These are phyloP conservation scores for Halesus radiatus DNA, from an alignment of 1,140 invertebrate species.

Conservation along the genomic window DNA sequence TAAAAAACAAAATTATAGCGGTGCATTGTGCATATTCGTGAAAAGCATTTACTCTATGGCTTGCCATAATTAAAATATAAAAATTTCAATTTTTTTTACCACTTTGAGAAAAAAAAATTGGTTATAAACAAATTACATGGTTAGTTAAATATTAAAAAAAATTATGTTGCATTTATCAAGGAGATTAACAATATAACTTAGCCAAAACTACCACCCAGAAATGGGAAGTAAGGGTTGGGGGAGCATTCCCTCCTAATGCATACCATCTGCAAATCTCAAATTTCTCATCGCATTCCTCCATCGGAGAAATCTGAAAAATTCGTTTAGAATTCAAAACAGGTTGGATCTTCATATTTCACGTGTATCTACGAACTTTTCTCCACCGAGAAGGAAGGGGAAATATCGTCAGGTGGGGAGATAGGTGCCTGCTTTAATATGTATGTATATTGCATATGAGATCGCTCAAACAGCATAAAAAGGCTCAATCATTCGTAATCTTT, in stretches of 20 bases:
- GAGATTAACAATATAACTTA: background rate
- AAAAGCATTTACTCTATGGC: too few species aligned
- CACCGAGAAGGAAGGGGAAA: background rate
- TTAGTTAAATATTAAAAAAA: too few species aligned
- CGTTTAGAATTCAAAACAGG: constrained; percentile 57
- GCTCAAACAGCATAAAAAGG: too few species aligned
- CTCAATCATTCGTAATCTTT: too few species aligned
- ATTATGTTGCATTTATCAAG: too few species aligned
- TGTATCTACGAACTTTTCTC: constrained; percentile 40
- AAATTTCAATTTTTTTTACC: too few species aligned
- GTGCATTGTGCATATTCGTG: too few species aligned
- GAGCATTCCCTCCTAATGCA: constrained; percentile 48
- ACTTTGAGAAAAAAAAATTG: too few species aligned
- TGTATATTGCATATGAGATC: background rate
- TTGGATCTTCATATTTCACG: constrained; percentile 57
- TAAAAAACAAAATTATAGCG: too few species aligned
- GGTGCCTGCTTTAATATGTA: background rate
- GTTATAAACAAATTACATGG: too few species aligned
- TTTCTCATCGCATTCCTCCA: constrained; percentile 55
- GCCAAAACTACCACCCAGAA: background rate
- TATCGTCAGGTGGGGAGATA: background rate
- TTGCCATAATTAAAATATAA: too few species aligned
- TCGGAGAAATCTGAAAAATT: constrained; percentile 58
- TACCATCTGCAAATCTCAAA: constrained; percentile 56
- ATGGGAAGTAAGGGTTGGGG: background rate